Conservation (phyloP, 2,113 vertebrate genomes). For the Tachycineta bicolor region DNA sequence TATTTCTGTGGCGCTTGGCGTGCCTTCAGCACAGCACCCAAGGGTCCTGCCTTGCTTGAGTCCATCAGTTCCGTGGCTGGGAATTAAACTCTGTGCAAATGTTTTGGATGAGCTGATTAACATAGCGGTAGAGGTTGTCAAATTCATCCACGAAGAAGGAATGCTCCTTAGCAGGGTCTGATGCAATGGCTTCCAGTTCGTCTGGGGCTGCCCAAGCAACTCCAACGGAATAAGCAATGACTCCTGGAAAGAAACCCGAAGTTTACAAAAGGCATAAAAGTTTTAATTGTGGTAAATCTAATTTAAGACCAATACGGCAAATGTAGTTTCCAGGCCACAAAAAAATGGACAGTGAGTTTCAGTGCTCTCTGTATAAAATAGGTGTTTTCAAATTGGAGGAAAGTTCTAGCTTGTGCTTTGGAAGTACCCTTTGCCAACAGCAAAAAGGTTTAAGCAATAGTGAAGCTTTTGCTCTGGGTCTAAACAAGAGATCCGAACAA, state of each 20-base stretch:
- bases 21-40: not conserved
- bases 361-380: not conserved
- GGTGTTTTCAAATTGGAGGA: not conserved
- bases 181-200: constrained; percentile 94
- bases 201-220: constrained; percentile 96
- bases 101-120: constrained; percentile 90
- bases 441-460: not conserved
- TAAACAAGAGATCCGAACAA: not conserved
- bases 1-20: not conserved
- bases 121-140: constrained; percentile 88
- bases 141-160: constrained; percentile 98
- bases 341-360: not conserved
- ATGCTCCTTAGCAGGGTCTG: constrained; percentile 90
- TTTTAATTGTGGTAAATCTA: not conserved
- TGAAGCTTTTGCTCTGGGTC: not conserved
- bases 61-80: constrained; percentile 90
- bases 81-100: constrained; percentile 98
- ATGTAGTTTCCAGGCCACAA: not conserved
- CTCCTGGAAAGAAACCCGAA: constrained; percentile 75
- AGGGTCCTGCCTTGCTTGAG: not conserved
- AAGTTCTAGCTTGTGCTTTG: not conserved
- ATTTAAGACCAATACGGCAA: not conserved
- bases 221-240: constrained; percentile 93
- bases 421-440: not conserved
- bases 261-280: not conserved